These are phyloP conservation scores for Lycopodina hypogea DNA, from an alignment of 37 sponge, comb jelly and placozoan genomes.

Conservation along the genomic window DNA sequence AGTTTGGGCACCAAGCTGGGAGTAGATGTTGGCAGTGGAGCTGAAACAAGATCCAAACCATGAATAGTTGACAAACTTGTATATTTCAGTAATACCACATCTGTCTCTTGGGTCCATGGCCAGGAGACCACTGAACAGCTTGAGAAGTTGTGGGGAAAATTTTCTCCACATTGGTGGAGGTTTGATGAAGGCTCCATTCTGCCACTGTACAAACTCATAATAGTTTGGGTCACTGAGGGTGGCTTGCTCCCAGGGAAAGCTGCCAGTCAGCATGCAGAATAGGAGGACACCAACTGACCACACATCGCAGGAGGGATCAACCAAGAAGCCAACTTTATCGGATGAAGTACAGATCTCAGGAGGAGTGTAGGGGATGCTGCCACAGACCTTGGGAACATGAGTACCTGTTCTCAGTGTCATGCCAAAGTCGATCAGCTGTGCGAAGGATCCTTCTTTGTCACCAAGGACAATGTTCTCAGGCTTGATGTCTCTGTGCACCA, in stretches of 20 bases:
- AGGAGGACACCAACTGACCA: constrained; percentile 93
- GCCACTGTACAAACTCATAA: constrained; percentile 86
- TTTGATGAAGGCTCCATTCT: constrained; percentile 39
- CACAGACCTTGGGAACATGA: constrained; percentile 84
- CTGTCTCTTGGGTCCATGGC: constrained; percentile 67
- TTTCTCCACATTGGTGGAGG: constrained; percentile 76
- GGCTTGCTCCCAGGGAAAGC: constrained; percentile 93
- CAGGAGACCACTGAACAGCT: constrained; percentile 76
- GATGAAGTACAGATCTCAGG: constrained; percentile 91
- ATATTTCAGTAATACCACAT: constrained; percentile 65
- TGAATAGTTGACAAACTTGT: constrained; percentile 58
- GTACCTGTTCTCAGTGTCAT: constrained; percentile 87
- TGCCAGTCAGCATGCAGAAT: constrained; percentile 95
- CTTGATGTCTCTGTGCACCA: constrained; percentile 91
- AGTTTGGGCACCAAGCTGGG: background rate
- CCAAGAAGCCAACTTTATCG: constrained; percentile 75
- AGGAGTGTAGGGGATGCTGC: constrained; percentile 94
- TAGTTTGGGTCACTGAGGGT: constrained; percentile 85
- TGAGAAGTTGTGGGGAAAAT: constrained; percentile 74
- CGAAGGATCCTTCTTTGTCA: constrained; percentile 56
- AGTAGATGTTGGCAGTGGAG: background rate
- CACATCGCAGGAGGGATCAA: constrained; percentile 79
- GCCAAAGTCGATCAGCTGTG: constrained; percentile 92
- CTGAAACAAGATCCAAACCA: constrained; percentile 44
- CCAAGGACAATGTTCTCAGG: constrained; percentile 90